Evolutionary conservation across 1,140 invertebrate genomes (phyloP).

Genomic region (Anastrepha obliqua): DNA sequence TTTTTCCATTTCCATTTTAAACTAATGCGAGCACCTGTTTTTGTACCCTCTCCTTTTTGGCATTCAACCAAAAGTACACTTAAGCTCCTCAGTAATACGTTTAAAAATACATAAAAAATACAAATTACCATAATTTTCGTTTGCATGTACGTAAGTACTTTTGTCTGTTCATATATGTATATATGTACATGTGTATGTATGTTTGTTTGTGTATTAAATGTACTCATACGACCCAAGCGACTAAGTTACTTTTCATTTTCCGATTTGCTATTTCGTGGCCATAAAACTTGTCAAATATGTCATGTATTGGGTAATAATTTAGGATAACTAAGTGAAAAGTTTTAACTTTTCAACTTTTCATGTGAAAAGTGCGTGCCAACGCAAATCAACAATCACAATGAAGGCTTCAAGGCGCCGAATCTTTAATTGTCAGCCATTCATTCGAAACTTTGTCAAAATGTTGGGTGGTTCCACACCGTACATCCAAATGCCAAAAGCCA

Average conservation of each 20-base stretch:
- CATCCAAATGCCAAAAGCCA: too few relatives aligned
- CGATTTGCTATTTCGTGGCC: background rate
- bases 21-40: background rate
- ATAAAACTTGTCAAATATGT: slow-evolving; percentile 38
- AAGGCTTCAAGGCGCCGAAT: background rate
- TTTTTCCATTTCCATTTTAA: background rate
- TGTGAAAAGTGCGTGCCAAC: background rate
- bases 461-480: too few relatives aligned
- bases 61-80: slow-evolving; percentile 31
- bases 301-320: slow-evolving; percentile 38
- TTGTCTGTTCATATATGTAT: background rate
- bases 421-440: background rate
- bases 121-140: slow-evolving; percentile 18
- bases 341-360: slow-evolving; percentile 1
- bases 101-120: slow-evolving; percentile 41
- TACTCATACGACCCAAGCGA: too few relatives aligned
- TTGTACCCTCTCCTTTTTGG: background rate
- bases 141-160: background rate
- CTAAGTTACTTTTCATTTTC: background rate
- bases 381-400: too few relatives aligned
- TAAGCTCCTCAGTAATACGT: slow-evolving; percentile 24
- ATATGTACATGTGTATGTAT: background rate
- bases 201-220: background rate
- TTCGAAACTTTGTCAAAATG: too few relatives aligned
- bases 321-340: slow-evolving; percentile 1